Evolutionary conservation across 2,888 invertebrate genomes (phyloP), one percentile per base, ranked within the genome.

Genomic region (Cheilosia vernalis): DNA sequence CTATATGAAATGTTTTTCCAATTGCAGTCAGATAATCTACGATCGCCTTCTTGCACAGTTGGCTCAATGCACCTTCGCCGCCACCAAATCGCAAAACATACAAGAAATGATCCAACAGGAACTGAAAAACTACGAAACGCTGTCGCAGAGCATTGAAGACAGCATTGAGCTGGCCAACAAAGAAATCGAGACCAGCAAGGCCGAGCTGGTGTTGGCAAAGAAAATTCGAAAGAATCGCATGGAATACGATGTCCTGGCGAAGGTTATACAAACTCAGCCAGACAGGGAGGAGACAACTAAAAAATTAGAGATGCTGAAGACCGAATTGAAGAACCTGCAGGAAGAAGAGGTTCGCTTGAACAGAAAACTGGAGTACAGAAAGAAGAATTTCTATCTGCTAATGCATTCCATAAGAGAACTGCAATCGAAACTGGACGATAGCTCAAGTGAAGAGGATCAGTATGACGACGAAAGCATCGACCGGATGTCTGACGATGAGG

Each of bases 201-300:
- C 93, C 7, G 97, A 97, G 88, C 92, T 98, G 7, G 94, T 95
- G 53, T 94, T 96, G 89, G 98, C 98, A 0, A 97, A 97, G 90
- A 95, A 96, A 87, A 95, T 98, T 30, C 94, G 98, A 15, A 97
- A 97, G 90, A 97, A 98, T 91, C 94, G 97, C 89, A 96, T 96
- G 93, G 98, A 98, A 91, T 98, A 98, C 92, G 98, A 98, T 93
- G 95, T 98, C 13, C 90, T 98, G 49, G 98, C 98, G 0, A 97
- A 97, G 91, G 95, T 98, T 0, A 98, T 98, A 84, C 96, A 95
- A 88, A 95, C 96, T 89, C 97, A 98, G 90, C 98, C 98, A 0
- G 97, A 98, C 89, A 94, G 98, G 88, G 96, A 95, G 89, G 96
- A 96, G 87, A 97, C 96, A 0, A 92, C 94, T 76, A 94, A 95